Conservation (phyloP, 2,797 vertebrate species). For the Okamejei kenojei region DNA sequence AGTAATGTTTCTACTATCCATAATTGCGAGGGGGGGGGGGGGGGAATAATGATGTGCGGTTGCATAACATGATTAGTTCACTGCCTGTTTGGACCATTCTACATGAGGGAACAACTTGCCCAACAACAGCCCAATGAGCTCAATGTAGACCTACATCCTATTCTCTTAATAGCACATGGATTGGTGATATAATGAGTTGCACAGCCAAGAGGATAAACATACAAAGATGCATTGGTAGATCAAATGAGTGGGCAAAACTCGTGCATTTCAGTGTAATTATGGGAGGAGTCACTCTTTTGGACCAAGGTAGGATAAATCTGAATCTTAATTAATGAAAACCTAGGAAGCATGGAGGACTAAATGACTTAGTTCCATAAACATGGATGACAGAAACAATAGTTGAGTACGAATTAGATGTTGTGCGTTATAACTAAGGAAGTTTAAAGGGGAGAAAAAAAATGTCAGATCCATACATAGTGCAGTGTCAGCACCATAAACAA, state of each 20-base stretch:
- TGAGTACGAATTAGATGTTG: neutral
- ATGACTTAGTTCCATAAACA: neutral
- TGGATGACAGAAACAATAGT: neutral
- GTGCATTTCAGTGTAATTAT: too few species aligned
- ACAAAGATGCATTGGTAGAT: too few species aligned
- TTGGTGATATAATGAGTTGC: neutral
- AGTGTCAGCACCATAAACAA: too few species aligned
- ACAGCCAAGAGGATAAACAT: too few species aligned
- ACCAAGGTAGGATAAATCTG: too few species aligned
- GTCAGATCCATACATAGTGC: neutral
- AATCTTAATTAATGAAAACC: too few species aligned
- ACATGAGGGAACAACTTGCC: neutral
- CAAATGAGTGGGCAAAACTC: too few species aligned
- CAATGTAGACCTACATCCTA: neutral
- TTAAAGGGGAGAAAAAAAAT: neutral
- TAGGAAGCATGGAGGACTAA: neutral
- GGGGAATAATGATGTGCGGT: neutral
- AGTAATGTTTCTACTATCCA: neutral
- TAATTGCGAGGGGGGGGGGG: neutral
- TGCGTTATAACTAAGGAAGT: neutral
- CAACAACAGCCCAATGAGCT: neutral
- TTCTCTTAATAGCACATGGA: neutral
- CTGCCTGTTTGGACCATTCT: neutral
- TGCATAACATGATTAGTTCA: constrained; percentile 9
- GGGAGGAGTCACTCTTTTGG: too few species aligned